phyloP scores from a whole-genome alignment of 2,888 invertebrate genomes.

The Hydroisotoma schaefferi region DNA sequence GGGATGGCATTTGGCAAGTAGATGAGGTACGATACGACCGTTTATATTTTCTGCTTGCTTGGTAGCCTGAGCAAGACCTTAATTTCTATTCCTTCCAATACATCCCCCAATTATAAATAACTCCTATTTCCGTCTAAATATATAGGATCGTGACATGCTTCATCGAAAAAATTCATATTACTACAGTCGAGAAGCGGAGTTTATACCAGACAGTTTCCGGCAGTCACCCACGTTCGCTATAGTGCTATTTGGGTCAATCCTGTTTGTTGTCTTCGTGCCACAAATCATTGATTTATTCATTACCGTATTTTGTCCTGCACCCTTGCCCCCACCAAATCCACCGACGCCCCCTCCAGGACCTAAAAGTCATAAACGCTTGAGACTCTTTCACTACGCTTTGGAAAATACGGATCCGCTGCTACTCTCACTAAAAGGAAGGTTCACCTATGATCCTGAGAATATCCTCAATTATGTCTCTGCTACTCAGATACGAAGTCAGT shows the following conservation, averaged over 20 bases:
- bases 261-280: conserved; percentile 6
- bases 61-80: not conserved
- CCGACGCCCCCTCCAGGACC: conserved; percentile 10
- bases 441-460: conserved; percentile 5
- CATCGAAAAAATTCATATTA: conserved; percentile 12
- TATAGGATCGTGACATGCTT: conserved; percentile 3
- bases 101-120: not conserved
- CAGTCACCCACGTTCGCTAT: conserved; percentile 1
- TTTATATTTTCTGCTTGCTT: no score
- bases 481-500: not conserved
- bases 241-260: conserved; percentile 2
- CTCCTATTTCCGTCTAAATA: not conserved
- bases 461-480: conserved; percentile 7
- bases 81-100: not conserved
- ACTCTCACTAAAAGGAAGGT: not conserved
- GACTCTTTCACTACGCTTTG: conserved; percentile 7
- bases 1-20: not conserved
- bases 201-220: not conserved
- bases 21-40: not conserved
- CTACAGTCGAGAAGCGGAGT: not conserved
- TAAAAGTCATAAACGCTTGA: not conserved
- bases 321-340: conserved; percentile 1
- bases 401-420: not conserved
- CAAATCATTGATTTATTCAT: conserved; percentile 7
- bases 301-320: not conserved